Conservation (phyloP, 2,888 invertebrate species). For the Microdon myrmicae region DNA sequence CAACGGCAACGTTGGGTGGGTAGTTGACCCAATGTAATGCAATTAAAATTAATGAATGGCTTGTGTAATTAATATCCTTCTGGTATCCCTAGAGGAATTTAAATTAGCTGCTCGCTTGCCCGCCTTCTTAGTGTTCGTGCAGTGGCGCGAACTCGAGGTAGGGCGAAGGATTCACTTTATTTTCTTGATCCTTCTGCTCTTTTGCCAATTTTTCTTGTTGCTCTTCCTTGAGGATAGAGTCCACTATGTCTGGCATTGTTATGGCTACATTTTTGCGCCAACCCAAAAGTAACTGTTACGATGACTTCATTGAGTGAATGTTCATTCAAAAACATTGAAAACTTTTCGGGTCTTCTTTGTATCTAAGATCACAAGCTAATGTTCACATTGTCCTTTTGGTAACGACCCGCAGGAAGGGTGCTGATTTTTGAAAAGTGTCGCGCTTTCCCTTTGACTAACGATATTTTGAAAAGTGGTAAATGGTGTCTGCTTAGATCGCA, state of each 20-base stretch:
- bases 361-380: too few relatives aligned
- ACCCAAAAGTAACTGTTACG: constrained; percentile 17
- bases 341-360: too few relatives aligned
- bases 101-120: constrained; percentile 54
- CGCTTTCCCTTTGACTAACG: too few relatives aligned
- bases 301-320: constrained; percentile 48
- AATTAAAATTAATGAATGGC: constrained; percentile 61
- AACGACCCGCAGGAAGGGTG: too few relatives aligned
- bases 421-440: too few relatives aligned
- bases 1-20: constrained; percentile 36
- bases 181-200: constrained; percentile 34
- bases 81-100: constrained; percentile 54
- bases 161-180: constrained; percentile 37
- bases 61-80: constrained; percentile 59
- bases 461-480: too few relatives aligned
- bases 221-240: too few relatives aligned
- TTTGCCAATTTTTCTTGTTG: too few relatives aligned
- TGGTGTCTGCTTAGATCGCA: too few relatives aligned
- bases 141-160: not conserved
- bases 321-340: too few relatives aligned
- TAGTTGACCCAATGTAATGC: constrained; percentile 57
- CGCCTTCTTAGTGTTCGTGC: constrained; percentile 34
- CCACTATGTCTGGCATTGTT: too few relatives aligned
- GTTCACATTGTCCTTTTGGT: too few relatives aligned
- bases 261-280: constrained; percentile 26